Conservation (phyloP, 2,797 vertebrate genomes). For the Coreius guichenoti region DNA sequence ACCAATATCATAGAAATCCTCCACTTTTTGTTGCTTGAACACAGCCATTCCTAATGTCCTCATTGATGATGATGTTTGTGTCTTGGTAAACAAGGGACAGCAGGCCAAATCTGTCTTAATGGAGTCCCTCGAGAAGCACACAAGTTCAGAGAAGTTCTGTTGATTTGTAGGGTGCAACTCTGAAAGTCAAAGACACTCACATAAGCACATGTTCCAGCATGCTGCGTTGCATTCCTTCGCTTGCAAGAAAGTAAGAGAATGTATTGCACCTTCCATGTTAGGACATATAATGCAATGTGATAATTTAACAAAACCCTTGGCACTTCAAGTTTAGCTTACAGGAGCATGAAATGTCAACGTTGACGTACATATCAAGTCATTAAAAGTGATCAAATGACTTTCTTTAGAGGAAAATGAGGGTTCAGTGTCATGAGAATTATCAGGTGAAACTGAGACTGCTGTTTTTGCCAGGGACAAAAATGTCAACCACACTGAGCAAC, state of each 20-base stretch:
- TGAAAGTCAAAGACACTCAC: not conserved
- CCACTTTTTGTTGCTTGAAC: conserved; percentile 95
- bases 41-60: conserved; percentile 88
- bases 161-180: not conserved
- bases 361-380: not conserved
- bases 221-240: conserved; percentile 70
- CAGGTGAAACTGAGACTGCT: not conserved
- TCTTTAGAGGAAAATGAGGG: conserved; percentile 30
- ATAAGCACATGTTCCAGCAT: conserved; percentile 71
- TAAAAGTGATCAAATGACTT: conserved; percentile 3
- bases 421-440: not conserved
- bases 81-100: conserved; percentile 45
- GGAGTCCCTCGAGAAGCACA: conserved; percentile 3
- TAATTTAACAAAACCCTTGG: not conserved
- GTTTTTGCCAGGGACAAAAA: not conserved
- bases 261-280: not conserved
- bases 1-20: conserved; percentile 91
- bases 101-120: conserved; percentile 11
- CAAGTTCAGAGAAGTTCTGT: conserved; percentile 23
- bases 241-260: not conserved
- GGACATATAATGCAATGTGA: not conserved
- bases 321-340: not conserved
- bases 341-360: not conserved
- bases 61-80: conserved; percentile 78
- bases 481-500: not conserved